These are phyloP conservation scores for Drosophila carrolli DNA, from an alignment of 1,140 invertebrate genomes.

Conservation along the genomic window DNA sequence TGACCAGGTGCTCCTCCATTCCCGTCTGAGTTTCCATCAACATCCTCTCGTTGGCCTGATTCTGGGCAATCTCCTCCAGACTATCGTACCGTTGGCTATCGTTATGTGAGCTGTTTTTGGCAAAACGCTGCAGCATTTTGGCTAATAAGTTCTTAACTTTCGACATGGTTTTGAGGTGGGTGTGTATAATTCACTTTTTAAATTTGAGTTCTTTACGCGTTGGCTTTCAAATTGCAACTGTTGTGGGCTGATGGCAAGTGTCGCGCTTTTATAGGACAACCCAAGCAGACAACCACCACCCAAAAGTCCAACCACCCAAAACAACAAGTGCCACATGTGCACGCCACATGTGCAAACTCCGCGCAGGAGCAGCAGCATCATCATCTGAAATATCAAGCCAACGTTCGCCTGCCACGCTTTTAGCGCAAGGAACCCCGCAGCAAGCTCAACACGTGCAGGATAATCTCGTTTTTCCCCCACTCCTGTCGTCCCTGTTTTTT, in stretches of 20 bases:
- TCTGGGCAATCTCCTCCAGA: constrained; percentile 75
- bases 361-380: constrained; percentile 46
- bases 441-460: constrained; percentile 81
- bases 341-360: constrained; percentile 65
- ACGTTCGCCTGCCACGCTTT: constrained; percentile 75
- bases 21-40: constrained; percentile 34
- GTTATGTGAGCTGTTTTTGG: constrained; percentile 38
- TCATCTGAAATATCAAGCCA: constrained; percentile 33
- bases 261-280: constrained; percentile 56
- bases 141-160: constrained; percentile 70
- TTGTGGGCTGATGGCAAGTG: constrained; percentile 52
- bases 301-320: constrained; percentile 53
- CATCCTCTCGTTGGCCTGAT: constrained; percentile 75
- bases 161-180: constrained; percentile 36
- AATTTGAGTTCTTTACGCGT: constrained; percentile 38
- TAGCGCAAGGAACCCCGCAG: constrained; percentile 52
- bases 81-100: constrained; percentile 53
- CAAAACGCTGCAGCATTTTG: constrained; percentile 66
- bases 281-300: constrained; percentile 25
- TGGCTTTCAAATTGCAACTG: constrained; percentile 59
- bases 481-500: constrained; percentile 20
- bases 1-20: constrained; percentile 59
- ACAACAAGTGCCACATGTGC: constrained; percentile 76
- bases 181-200: constrained; percentile 14
- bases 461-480: constrained; percentile 61